Base-by-base conservation (phyloP, 2,113 vertebrate genomes). In the Pterocles orientalis region DNA sequence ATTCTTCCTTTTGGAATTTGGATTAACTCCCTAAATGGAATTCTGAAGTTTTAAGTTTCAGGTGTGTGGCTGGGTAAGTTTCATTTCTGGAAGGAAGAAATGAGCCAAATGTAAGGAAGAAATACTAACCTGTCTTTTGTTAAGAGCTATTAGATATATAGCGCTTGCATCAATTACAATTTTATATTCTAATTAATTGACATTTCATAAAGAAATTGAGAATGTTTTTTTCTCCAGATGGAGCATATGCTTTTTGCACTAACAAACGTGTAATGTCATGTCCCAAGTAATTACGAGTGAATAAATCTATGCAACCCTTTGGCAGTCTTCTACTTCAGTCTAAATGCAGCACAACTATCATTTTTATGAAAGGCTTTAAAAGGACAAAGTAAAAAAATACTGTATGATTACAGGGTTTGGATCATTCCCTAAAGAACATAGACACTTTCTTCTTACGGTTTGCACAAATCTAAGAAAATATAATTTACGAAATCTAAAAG, bases 151-250 rank as follows among this genome's bases (percentile, higher is more conserved):
- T 53, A 76, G 50, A 29, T 93, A 75, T 68, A 86, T 88, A 92
- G 45, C 19, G 23, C 53, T 84, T 87, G 45, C 45, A 69, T 94
- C 82, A 87, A 18, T 91, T 93, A 14, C 57, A 60, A 12, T 84
- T 95, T 92, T 58, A 70, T 76, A 47, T 86, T 87, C 70, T 66
- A 9, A 48, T 66, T 96, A 95, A 96, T 95, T 85, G 81, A 72
- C 77, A 58, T 83, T 92, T 86, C 78, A 18, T 82, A 33, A 69
- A 94, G 85, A 92, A 85, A 36, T 69, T 20, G 50, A 50, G 81
- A 84, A 53, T 60, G 20, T 16, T 90, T 93, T 94, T 69, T 94
- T 68, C 80, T 91, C 39, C 65, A 65, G 48, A 45, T 5, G 9
- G 71, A 86, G 77, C 73, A 51, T 78, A 34, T 93, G 91, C 58